Evolutionary conservation across 2,113 vertebrate genomes (phyloP).

Genomic region (Fulmarus glacialis): DNA sequence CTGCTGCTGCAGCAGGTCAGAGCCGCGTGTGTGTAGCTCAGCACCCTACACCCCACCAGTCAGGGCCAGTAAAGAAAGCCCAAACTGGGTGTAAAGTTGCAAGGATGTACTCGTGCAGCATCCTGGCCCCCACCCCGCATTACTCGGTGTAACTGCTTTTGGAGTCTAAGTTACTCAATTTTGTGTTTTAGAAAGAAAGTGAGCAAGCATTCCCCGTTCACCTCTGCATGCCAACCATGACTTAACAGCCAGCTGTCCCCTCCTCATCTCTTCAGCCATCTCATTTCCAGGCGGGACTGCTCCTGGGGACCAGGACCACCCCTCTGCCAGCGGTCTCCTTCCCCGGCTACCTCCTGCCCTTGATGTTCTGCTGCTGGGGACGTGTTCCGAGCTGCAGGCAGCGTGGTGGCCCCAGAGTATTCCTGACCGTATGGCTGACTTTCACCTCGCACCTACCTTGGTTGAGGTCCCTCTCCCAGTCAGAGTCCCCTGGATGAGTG

Average conservation of each 20-base stretch:
- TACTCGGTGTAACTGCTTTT: background rate
- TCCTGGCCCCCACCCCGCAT: rapidly evolving
- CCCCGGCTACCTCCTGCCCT: background rate
- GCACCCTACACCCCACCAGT: background rate
- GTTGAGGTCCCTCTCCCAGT: rapidly evolving
- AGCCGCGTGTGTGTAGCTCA: background rate
- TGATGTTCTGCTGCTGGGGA: background rate
- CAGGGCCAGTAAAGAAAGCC: background rate
- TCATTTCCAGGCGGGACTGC: background rate
- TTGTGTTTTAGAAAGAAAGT: background rate
- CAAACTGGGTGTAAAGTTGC: background rate
- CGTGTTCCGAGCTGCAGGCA: background rate
- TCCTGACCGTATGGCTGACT: rapidly evolving
- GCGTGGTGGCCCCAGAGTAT: background rate
- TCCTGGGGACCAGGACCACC: background rate
- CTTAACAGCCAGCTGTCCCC: background rate
- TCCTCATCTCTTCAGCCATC: background rate
- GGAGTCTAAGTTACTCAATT: background rate
- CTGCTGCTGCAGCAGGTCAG: background rate
- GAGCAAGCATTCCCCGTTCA: background rate
- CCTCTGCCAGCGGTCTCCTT: background rate
- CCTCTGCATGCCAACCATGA: background rate
- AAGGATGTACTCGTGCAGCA: background rate
- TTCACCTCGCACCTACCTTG: rapidly evolving
- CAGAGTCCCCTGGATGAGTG: background rate